A percentile compares a stretch with the other conserved stretches of the same genome.
phyloP scores from a whole-genome alignment of 2,888 invertebrate species.

The Phrixothrix hirtus region DNA sequence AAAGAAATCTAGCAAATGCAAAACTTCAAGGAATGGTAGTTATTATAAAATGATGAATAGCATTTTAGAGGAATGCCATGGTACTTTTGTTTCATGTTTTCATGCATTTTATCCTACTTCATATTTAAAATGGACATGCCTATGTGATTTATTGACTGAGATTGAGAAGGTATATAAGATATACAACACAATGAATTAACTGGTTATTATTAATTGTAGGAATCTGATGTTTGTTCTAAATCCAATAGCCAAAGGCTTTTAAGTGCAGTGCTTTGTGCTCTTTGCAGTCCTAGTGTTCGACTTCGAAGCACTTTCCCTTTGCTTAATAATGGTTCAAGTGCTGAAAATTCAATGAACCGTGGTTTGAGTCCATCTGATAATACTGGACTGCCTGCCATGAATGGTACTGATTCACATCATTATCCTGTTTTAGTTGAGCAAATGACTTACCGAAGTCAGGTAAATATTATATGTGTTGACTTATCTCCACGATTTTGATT shows the following conservation, averaged over 20 bases:
- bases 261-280: conserved; percentile 81
- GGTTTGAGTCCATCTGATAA: conserved; percentile 71
- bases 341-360: conserved; percentile 58
- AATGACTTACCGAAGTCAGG: conserved; percentile 71
- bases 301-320: conserved; percentile 77
- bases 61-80: conserved; percentile 87
- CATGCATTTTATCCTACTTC: conserved; percentile 96
- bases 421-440: conserved; percentile 79
- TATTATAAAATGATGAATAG: conserved; percentile 68
- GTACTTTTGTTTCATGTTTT: conserved; percentile 88
- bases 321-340: conserved; percentile 54
- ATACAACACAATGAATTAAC: too few species aligned
- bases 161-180: conserved; percentile 70
- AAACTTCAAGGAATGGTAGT: conserved; percentile 55
- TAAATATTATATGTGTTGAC: conserved; percentile 34
- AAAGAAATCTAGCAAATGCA: conserved; percentile 55
- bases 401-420: conserved; percentile 69
- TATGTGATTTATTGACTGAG: conserved; percentile 80
- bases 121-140: conserved; percentile 87
- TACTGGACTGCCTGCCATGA: conserved; percentile 68
- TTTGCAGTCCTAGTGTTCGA: conserved; percentile 78
- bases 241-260: conserved; percentile 66
- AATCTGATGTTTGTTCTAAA: conserved; percentile 48
- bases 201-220: too few species aligned
- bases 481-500: not conserved